These are phyloP conservation scores for Hyposoter dolosus DNA, from an alignment of 2,888 invertebrate genomes.

Conservation along the genomic window DNA sequence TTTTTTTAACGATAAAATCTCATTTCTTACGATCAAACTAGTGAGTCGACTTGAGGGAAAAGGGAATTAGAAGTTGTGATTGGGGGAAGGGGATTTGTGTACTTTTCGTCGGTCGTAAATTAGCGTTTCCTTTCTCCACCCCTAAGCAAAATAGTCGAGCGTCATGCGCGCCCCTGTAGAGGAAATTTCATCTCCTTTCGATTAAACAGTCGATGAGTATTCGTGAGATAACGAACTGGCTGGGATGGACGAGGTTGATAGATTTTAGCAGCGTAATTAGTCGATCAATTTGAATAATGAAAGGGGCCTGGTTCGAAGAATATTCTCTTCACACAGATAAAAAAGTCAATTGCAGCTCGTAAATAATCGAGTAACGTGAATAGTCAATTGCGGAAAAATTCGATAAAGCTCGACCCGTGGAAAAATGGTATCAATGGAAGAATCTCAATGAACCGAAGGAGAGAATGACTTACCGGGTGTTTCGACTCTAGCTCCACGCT, in stretches of 20 bases:
- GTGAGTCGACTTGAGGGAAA: background rate
- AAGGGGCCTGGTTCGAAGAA: background rate
- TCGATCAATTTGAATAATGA: slow-evolving; percentile 46
- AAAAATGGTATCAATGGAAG: background rate
- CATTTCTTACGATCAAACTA: background rate
- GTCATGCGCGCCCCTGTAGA: background rate
- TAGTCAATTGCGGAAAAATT: background rate
- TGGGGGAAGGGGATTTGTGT: background rate
- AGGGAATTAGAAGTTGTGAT: background rate
- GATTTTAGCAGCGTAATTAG: slow-evolving; percentile 36
- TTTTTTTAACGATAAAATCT: too few species aligned
- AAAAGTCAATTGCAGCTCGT: background rate
- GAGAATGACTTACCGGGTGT: slow-evolving; percentile 78
- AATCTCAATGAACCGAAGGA: background rate
- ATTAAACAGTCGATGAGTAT: slow-evolving; percentile 51
- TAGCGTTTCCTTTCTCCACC: slow-evolving; percentile 16
- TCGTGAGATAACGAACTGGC: slow-evolving; percentile 28
- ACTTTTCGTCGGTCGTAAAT: slow-evolving; percentile 12
- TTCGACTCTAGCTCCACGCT: slow-evolving; percentile 80
- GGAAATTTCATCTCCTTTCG: slow-evolving; percentile 54
- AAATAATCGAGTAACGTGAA: background rate
- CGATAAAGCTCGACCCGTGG: background rate
- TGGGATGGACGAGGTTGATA: slow-evolving; percentile 29
- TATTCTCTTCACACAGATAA: background rate
- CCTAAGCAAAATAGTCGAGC: background rate